Conservation (phyloP, 2,888 invertebrate genomes). For the Cosmia trapezina region DNA sequence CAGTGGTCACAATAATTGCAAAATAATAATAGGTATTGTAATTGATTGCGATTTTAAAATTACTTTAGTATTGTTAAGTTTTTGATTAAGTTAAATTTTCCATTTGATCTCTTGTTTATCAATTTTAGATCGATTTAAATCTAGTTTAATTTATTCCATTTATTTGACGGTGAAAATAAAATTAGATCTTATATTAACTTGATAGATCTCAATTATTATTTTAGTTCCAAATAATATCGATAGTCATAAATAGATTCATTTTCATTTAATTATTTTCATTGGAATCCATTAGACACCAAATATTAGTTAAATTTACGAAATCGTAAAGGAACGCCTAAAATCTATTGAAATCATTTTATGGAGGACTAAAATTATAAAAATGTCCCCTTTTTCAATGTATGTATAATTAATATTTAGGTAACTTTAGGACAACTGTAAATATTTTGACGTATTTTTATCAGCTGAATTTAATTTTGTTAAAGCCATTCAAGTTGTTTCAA, state of each 20-base stretch:
- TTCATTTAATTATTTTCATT: conserved; percentile 74
- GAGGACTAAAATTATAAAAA: conserved; percentile 50
- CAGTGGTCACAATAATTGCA: conserved; percentile 62
- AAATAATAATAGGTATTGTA: conserved; percentile 45
- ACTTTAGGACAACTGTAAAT: conserved; percentile 74
- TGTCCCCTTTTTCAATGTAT: conserved; percentile 66
- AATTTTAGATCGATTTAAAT: conserved; percentile 81
- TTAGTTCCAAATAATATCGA: conserved; percentile 88
- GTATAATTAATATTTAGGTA: conserved; percentile 65
- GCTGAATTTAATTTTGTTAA: conserved; percentile 77
- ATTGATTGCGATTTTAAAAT: conserved; percentile 57
- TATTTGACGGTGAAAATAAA: conserved; percentile 60
- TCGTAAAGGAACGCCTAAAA: conserved; percentile 60
- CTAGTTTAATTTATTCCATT: conserved; percentile 86
- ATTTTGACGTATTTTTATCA: conserved; percentile 63
- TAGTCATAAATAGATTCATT: conserved; percentile 82
- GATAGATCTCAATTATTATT: conserved; percentile 87
- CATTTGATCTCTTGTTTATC: conserved; percentile 89
- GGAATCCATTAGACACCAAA: conserved; percentile 85
- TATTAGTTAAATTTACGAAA: conserved; percentile 85
- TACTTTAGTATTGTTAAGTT: conserved; percentile 86
- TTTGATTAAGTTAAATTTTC: conserved; percentile 82
- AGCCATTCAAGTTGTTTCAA: conserved; percentile 69
- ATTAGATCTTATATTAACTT: conserved; percentile 66
- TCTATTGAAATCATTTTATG: conserved; percentile 54